phyloP scores from a whole-genome alignment of 2,797 vertebrate genomes.

The Paramormyrops hopkinsi region DNA sequence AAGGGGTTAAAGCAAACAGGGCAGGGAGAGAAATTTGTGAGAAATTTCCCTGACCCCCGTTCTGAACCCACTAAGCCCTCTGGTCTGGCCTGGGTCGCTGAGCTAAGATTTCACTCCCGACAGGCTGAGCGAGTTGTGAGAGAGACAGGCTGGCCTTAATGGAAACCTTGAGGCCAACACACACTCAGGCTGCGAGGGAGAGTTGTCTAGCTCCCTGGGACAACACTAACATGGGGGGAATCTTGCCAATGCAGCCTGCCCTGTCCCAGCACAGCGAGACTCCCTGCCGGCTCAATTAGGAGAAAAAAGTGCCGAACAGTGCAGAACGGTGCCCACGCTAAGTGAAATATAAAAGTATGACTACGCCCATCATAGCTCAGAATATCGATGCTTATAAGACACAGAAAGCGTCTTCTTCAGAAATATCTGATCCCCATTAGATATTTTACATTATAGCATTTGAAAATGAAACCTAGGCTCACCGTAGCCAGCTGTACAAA shows the following conservation, averaged over 20 bases:
- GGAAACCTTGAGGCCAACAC: neutral
- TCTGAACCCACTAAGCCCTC: neutral
- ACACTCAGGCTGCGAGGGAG: neutral
- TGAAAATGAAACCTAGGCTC: neutral
- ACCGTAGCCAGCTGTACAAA: neutral
- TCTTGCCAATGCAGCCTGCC: neutral
- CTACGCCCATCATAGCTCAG: neutral
- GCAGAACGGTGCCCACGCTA: too few species aligned
- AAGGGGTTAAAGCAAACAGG: neutral
- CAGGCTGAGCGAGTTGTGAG: conserved; percentile 4
- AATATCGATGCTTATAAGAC: neutral
- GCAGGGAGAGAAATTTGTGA: neutral
- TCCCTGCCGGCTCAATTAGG: neutral
- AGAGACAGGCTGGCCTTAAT: neutral
- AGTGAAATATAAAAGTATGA: neutral
- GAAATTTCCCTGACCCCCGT: neutral
- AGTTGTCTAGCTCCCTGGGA: neutral
- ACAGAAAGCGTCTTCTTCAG: neutral
- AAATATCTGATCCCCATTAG: neutral
- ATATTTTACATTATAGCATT: neutral
- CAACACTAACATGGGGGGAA: neutral
- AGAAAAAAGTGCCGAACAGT: neutral
- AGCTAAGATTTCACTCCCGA: conserved; percentile 22
- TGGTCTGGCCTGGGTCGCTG: neutral
- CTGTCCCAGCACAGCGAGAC: neutral